phyloP scores from a whole-genome alignment of 2,888 invertebrate species.

The Boloria euphrosyne region DNA sequence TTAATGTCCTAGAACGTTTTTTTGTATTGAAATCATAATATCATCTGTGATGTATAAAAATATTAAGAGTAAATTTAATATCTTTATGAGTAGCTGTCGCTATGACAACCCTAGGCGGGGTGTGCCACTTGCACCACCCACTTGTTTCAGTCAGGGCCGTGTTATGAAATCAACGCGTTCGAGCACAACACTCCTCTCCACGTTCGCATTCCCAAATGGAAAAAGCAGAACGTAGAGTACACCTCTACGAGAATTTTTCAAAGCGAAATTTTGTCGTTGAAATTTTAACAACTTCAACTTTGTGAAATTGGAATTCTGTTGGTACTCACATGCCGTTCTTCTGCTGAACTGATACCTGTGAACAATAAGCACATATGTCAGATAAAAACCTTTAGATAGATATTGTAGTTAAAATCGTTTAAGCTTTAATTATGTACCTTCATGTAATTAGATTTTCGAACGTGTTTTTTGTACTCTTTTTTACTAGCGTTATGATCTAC shows the following conservation, averaged over 20 bases:
- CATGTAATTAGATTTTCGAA: no score
- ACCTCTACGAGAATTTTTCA: slow-evolving; percentile 69
- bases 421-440: neutral
- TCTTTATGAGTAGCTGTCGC: neutral
- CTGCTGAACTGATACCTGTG: slow-evolving; percentile 80
- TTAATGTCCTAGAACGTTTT: no score
- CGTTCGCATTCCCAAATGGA: slow-evolving; percentile 75
- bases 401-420: neutral
- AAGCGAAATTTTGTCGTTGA: slow-evolving; percentile 58
- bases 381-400: slow-evolving; percentile 7
- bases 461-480: no score
- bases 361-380: slow-evolving; percentile 50
- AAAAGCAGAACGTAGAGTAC: slow-evolving; percentile 59
- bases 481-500: no score
- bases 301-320: slow-evolving; percentile 46
- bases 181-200: slow-evolving; percentile 73
- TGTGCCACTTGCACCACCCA: slow-evolving; percentile 77
- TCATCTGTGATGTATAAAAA: neutral
- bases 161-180: slow-evolving; percentile 83
- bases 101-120: slow-evolving; percentile 54
- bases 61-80: neutral
- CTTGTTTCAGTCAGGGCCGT: slow-evolving; percentile 76
- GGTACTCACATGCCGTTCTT: slow-evolving; percentile 80
- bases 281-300: slow-evolving; percentile 72
- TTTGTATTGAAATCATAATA: neutral